Base-by-base conservation (phyloP, 1,140 invertebrate genomes). In the Atopsyche davidsoni region DNA sequence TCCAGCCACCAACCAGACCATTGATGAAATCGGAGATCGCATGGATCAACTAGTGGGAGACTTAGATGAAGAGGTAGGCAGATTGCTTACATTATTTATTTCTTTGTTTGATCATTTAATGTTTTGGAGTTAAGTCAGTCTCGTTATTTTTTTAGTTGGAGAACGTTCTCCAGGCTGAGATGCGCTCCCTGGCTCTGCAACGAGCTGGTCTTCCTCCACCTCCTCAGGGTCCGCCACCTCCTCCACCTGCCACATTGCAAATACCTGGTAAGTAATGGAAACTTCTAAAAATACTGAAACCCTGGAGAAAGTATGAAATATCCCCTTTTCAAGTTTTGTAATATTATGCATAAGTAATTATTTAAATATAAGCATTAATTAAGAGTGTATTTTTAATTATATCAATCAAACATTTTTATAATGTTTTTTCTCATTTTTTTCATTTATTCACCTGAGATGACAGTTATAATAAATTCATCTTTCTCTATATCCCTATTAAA, bases 31-130 rank as follows among this genome's bases (percentile, higher is more conserved):
- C 38, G 86, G 86, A 3, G 80, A 86, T 59, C 81, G 83, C 61
- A 91, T 92, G 86, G 81, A 88, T 59, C 77, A 86, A 53, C 69
- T 92, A 1, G 86, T 88, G 11, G 80, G 84, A 58, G 87, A 89
- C 66, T 68, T 90, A 14, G 84, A 90, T 64, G 84, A 86, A 59
- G 70, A 79, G 70, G 76, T 78, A 59, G 39, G 28, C n/a, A n/a
- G n/a, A n/a, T n/a, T n/a, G n/a, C 34, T 2, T n/a, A 42, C 13
- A 21, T 54, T 42, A 56, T 47, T 35, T 9, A 9, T 62, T 60
- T 52, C 46, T 38, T 38, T 38, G 25, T 13, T 28, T 13, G 7
- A 28, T 13, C 25, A 9, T 28, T 28, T 13, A 28, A 28, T 28
- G 13, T 9, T 28, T 28, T 28, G 13, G 13, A 28, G 25, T 28